Evolutionary conservation across 2,113 vertebrate species (phyloP), one percentile per base, ranked within the genome.

Genomic region (Erythrocercus mccallii): DNA sequence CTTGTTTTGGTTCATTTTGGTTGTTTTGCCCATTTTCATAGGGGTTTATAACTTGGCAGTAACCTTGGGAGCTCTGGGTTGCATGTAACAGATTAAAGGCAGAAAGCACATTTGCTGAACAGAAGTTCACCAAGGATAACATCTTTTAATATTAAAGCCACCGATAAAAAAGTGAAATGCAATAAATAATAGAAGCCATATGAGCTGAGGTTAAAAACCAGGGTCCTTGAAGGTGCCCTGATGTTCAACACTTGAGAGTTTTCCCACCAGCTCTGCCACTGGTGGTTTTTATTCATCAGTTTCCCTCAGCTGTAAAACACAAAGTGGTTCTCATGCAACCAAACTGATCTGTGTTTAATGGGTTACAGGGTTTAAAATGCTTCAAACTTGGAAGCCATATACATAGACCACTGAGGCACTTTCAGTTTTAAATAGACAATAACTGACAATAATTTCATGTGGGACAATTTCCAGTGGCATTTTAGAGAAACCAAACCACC

Each of bases 121-220:
- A 91, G 25, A 89, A 91, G 92, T 83, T 88, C 74, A 88, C 60
- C 8, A 9, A 12, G 56, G 64, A 77, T 57, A 77, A 83, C 50
- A 69, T 51, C 21, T 93, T 91, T 81, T 89, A 68, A 86, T 90
- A 94, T 69, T 96, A 84, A 94, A 96, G 33, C 61, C 89, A 81
- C 20, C 0, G 35, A 83, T 77, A 60, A 73, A 96, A 92, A 85
- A 88, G 74, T 88, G 62, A 91, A 96, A 66, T 64, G 65, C 30
- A 65, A 45, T 37, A 87, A 89, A 80, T 85, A 92, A 94, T 42
- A 57, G 56, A 87, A 86, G 48, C 47, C 81, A 73, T 33, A 23
- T 25, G 78, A 91, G 60, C 45, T 61, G 86, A 84, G 37, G n/a
- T 38, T 66, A 93, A 76, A 30, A 89, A 45, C 20, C 12, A 57